Percentiles rank a stretch among this genome's conserved stretches.
These are phyloP conservation scores for Haliaeetus leucogaster DNA, from an alignment of 2,113 vertebrate species.

Conservation along the genomic window DNA sequence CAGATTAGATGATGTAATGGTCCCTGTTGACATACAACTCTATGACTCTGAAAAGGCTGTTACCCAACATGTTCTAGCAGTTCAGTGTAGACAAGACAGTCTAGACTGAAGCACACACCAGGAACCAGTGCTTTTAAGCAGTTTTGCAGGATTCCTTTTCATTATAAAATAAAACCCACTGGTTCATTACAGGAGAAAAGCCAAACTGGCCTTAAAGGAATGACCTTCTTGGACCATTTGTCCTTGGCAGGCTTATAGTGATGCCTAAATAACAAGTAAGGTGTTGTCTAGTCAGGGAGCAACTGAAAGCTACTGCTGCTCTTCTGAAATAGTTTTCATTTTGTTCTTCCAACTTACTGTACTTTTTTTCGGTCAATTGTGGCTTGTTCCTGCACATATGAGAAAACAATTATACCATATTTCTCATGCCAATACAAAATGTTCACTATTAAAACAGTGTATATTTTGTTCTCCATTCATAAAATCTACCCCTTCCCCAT, in stretches of 20 bases:
- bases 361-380: background rate
- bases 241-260: background rate
- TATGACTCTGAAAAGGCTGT: background rate
- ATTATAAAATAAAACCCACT: background rate
- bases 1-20: background rate
- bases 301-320: background rate
- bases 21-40: background rate
- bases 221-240: background rate
- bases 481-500: background rate
- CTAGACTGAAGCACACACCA: background rate
- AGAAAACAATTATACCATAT: background rate
- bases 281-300: background rate
- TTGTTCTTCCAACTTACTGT: background rate
- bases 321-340: conserved; percentile 18
- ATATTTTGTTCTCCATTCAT: conserved; percentile 51
- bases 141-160: background rate
- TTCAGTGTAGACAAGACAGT: background rate
- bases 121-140: background rate
- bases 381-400: background rate
- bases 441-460: background rate
- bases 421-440: background rate
- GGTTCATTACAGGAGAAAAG: background rate
- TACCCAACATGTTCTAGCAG: background rate
- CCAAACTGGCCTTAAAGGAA: background rate
- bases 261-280: background rate